phyloP scores from a whole-genome alignment of 2,888 invertebrate species.

The Lepidochrysops patricia region DNA sequence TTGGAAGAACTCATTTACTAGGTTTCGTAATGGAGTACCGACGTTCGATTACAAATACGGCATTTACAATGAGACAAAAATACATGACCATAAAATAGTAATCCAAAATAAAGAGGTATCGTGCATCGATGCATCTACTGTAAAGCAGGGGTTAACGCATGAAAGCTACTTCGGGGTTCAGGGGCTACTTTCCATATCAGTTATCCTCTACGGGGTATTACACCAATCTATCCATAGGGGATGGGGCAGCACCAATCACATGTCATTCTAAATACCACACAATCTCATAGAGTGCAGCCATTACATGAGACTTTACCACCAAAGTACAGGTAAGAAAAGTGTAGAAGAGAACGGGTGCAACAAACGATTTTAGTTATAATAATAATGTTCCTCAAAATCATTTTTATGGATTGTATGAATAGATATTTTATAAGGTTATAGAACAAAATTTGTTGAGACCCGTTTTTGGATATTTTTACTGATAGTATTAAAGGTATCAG shows the following conservation, averaged over 20 bases:
- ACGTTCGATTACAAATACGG: neutral
- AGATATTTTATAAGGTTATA: neutral
- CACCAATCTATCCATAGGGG: constrained; percentile 54
- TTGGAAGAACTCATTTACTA: neutral
- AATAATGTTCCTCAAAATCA: neutral
- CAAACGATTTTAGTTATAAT: neutral
- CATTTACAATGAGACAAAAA: neutral
- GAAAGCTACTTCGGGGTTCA: constrained; percentile 23
- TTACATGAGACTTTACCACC: constrained; percentile 3
- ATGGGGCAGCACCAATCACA: constrained; percentile 74
- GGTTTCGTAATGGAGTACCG: neutral
- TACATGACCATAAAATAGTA: constrained; percentile 6
- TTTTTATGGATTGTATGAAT: neutral
- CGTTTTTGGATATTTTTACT: neutral
- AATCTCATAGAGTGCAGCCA: constrained; percentile 51
- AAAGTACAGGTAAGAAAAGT: neutral
- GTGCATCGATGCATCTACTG: constrained; percentile 31
- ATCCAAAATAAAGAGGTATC: constrained; percentile 28
- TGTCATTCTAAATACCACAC: constrained; percentile 52
- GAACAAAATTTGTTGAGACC: neutral
- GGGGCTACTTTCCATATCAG: constrained; percentile 39
- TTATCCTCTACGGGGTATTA: constrained; percentile 48
- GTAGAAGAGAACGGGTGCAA: constrained; percentile 4
- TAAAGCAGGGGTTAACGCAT: constrained; percentile 15
- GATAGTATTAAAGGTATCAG: neutral